Percentiles rank a stretch among this genome's conserved stretches.
phyloP scores from a whole-genome alignment of 2,888 invertebrate species.

The Sepiola atlantica region DNA sequence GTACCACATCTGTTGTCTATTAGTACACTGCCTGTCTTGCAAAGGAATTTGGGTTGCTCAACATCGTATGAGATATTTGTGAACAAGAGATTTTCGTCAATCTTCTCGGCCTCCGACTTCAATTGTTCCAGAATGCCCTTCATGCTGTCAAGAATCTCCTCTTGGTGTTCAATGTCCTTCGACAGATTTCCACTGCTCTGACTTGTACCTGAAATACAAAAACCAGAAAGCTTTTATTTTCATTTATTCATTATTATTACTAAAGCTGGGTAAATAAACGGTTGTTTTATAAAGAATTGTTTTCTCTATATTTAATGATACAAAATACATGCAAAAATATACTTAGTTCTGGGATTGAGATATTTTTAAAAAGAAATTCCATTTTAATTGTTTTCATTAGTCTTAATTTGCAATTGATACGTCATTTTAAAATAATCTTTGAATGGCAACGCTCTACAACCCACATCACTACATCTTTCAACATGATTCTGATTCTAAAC shows the following conservation, averaged over 20 bases:
- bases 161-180: neutral
- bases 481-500: too few species aligned
- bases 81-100: conserved; percentile 62
- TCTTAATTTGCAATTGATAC: too few species aligned
- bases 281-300: too few species aligned
- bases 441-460: too few species aligned
- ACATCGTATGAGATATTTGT: conserved; percentile 64
- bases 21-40: conserved; percentile 78
- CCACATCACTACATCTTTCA: too few species aligned
- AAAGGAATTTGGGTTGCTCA: conserved; percentile 71
- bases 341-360: too few species aligned
- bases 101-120: conserved; percentile 69
- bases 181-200: neutral
- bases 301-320: too few species aligned
- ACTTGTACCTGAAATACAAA: neutral
- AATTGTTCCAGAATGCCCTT: conserved; percentile 63
- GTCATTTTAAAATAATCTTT: too few species aligned
- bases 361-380: too few species aligned
- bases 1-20: conserved; percentile 79
- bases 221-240: neutral
- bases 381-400: too few species aligned
- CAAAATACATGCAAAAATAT: too few species aligned
- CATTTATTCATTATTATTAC: neutral
- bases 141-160: conserved; percentile 52
- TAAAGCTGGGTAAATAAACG: too few species aligned